Evolutionary conservation across 2,888 invertebrate species (phyloP).

Genomic region (Nomada ferruginata): DNA sequence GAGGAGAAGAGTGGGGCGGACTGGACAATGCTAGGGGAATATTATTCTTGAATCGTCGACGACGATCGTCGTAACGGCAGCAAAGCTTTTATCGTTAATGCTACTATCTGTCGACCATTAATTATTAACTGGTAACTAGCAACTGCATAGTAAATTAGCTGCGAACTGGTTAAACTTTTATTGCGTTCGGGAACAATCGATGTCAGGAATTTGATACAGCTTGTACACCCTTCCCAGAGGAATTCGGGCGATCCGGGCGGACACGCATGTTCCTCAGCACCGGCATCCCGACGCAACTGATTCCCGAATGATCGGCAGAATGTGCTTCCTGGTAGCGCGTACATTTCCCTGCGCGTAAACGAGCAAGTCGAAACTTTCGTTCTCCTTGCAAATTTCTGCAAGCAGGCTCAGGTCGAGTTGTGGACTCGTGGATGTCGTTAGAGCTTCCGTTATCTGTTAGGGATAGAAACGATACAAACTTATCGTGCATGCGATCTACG

Average conservation of each 20-base stretch:
- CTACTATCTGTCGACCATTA: too few relatives aligned
- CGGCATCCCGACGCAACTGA: background rate
- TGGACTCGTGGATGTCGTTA: slow-evolving; percentile 71
- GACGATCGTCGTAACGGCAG: background rate
- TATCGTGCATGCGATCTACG: background rate
- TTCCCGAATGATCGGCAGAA: slow-evolving; percentile 86
- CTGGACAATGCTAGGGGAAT: slow-evolving; percentile 26
- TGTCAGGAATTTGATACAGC: too few relatives aligned
- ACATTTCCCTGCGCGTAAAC: slow-evolving; percentile 87
- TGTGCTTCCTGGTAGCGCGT: slow-evolving; percentile 88
- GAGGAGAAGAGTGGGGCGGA: slow-evolving; percentile 14
- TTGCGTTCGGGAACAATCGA: too few relatives aligned
- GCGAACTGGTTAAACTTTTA: background rate
- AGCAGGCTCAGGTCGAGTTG: slow-evolving; percentile 71
- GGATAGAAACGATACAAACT: background rate
- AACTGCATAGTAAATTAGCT: background rate
- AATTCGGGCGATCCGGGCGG: background rate
- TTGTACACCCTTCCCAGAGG: background rate
- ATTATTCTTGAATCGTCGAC: slow-evolving; percentile 2
- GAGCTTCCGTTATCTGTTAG: slow-evolving; percentile 72
- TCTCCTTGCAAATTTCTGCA: slow-evolving; percentile 62
- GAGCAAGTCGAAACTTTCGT: slow-evolving; percentile 64
- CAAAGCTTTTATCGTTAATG: too few relatives aligned
- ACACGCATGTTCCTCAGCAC: background rate
- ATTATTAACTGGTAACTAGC: too few relatives aligned